Percentiles rank a stretch among this genome's conserved stretches.
These are phyloP conservation scores for Sinonovacula constricta DNA, from an alignment of 1,140 invertebrate genomes.

Conservation along the genomic window DNA sequence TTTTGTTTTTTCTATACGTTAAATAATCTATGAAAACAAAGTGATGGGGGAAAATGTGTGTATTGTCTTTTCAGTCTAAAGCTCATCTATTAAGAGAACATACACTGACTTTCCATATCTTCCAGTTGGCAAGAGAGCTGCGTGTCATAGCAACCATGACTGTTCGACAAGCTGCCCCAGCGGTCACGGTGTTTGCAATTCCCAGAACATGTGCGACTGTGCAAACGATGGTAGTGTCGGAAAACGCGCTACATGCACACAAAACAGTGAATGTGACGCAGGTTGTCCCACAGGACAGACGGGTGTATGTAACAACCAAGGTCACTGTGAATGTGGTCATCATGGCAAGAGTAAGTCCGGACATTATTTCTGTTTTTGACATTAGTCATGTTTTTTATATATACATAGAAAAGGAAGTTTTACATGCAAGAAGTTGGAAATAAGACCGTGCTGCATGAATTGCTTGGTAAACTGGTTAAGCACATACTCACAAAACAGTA, in stretches of 20 bases:
- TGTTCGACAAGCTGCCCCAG: not conserved
- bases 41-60: not conserved
- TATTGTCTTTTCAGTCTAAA: not conserved
- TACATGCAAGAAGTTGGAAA: too few relatives aligned
- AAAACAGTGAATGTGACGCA: not conserved
- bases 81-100: not conserved
- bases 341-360: too few relatives aligned
- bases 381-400: too few relatives aligned
- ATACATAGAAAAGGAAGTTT: too few relatives aligned
- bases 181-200: not conserved
- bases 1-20: not conserved
- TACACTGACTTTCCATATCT: too few relatives aligned
- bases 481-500: too few relatives aligned
- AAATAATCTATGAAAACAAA: not conserved
- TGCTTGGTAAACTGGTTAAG: too few relatives aligned
- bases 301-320: not conserved
- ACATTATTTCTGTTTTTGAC: too few relatives aligned
- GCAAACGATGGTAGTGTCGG: not conserved
- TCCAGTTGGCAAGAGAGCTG: not conserved
- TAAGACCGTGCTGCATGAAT: too few relatives aligned
- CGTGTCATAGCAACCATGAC: not conserved
- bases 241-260: not conserved
- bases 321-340: not conserved
- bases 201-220: not conserved
- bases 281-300: not conserved